Percentiles rank a stretch among this genome's conserved stretches.
These are phyloP conservation scores for Aurelia sp. DNA, from an alignment of 30 jellyfish, hydroid and myxozoan species.

Conservation along the genomic window DNA sequence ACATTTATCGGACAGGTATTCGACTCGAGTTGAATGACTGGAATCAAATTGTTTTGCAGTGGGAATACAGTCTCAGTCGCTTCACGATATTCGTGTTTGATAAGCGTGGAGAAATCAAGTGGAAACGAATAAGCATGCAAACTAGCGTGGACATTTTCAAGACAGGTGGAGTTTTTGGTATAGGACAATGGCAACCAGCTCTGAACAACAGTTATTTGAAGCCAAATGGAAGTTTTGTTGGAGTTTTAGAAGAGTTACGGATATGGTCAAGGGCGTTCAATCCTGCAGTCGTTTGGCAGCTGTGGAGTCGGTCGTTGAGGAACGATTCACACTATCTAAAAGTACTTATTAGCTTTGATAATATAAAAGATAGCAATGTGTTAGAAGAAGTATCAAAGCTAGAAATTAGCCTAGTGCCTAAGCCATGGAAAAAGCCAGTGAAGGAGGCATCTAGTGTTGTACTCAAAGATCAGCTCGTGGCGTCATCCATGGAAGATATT, in stretches of 20 bases:
- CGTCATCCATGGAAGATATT: not conserved
- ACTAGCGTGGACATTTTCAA: conserved; percentile 7
- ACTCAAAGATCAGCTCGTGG: conserved; percentile 47
- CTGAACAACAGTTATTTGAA: conserved; percentile 19
- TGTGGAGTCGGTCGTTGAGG: conserved; percentile 56
- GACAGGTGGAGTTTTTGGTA: conserved; percentile 47
- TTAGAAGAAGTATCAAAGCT: conserved; percentile 21
- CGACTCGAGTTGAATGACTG: conserved; percentile 26
- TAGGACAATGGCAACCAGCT: conserved; percentile 79
- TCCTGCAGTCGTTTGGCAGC: conserved; percentile 73
- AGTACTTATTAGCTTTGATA: conserved; percentile 39
- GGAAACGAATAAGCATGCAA: conserved; percentile 21
- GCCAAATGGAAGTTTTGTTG: conserved; percentile 52
- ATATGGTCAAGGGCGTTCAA: conserved; percentile 59
- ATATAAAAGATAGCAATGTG: conserved; percentile 19
- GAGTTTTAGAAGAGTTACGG: conserved; percentile 45
- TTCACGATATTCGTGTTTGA: conserved; percentile 49
- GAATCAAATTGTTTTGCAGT: conserved; percentile 63
- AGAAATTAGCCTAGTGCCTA: not conserved
- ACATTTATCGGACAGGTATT: conserved; percentile 12
- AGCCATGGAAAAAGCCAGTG: conserved; percentile 68
- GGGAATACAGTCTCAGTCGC: conserved; percentile 4
- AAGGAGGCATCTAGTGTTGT: conserved; percentile 20
- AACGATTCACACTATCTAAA: conserved; percentile 33
- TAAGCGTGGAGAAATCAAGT: conserved; percentile 23